Evolutionary conservation across 2,888 invertebrate genomes (phyloP).

Genomic region (Lingula anatina): DNA sequence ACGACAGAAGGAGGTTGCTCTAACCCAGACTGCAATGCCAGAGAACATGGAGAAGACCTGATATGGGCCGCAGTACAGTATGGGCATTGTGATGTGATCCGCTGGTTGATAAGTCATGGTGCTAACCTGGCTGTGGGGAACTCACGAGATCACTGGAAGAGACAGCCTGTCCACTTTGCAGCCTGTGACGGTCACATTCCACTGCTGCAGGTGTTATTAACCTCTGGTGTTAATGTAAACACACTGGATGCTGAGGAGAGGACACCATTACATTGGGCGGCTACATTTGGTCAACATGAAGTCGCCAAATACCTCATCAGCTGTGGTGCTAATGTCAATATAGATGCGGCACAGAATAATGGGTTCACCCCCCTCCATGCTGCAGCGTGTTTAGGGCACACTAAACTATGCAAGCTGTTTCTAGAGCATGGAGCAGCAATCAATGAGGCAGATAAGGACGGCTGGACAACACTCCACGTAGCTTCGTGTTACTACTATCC

Average conservation of each 20-base stretch:
- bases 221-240: slow-evolving; percentile 29
- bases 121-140: too few relatives aligned
- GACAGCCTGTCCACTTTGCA: slow-evolving; percentile 38
- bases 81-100: too few relatives aligned
- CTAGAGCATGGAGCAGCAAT: slow-evolving; percentile 28
- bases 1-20: too few relatives aligned
- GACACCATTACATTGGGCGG: slow-evolving; percentile 38
- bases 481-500: slow-evolving; percentile 36
- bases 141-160: too few relatives aligned
- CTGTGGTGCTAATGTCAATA: slow-evolving; percentile 27
- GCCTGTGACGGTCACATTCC: slow-evolving; percentile 25
- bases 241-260: slow-evolving; percentile 30
- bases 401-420: slow-evolving; percentile 22
- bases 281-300: slow-evolving; percentile 22
- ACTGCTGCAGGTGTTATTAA: slow-evolving; percentile 22
- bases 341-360: slow-evolving; percentile 33
- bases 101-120: too few relatives aligned
- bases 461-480: slow-evolving; percentile 41
- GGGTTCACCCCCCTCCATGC: slow-evolving; percentile 41
- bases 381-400: slow-evolving; percentile 34
- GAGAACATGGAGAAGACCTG: too few relatives aligned
- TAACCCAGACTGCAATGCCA: too few relatives aligned
- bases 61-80: too few relatives aligned
- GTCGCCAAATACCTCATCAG: slow-evolving; percentile 23
- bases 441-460: slow-evolving; percentile 31